phyloP scores from a whole-genome alignment of 2,797 vertebrate genomes.

The Podargus strigoides region DNA sequence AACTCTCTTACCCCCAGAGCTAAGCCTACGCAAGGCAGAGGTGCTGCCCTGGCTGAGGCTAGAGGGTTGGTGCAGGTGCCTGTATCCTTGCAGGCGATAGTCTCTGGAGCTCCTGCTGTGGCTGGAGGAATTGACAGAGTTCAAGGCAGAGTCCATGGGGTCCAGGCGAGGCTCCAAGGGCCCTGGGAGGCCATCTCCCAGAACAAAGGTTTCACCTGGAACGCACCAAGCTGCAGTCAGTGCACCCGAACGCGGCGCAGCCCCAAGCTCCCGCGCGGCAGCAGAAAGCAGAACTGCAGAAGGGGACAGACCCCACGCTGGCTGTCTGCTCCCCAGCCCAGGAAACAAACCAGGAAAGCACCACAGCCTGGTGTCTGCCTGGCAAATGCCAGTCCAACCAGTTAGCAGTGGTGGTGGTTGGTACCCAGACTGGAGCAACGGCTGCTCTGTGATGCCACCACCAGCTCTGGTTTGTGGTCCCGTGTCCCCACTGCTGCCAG shows the following conservation, averaged over 20 bases:
- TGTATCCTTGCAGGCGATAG: slow-evolving; percentile 70
- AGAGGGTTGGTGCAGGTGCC: slow-evolving; percentile 72
- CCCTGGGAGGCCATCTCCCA: slow-evolving; percentile 76
- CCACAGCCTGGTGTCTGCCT: not conserved
- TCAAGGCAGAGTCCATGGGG: slow-evolving; percentile 82
- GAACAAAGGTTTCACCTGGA: slow-evolving; percentile 82
- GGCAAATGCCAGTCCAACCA: not conserved
- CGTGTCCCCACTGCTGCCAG: not conserved
- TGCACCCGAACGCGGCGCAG: not conserved
- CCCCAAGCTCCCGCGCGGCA: accelerated
- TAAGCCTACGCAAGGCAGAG: slow-evolving; percentile 69
- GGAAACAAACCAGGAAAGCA: not conserved
- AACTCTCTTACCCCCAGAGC: slow-evolving; percentile 72
- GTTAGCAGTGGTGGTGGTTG: accelerated
- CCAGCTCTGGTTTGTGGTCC: not conserved
- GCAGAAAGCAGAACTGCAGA: not conserved
- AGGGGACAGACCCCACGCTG: accelerated
- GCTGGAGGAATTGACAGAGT: slow-evolving; percentile 76
- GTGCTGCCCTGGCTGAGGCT: slow-evolving; percentile 65
- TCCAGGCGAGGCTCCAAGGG: slow-evolving; percentile 78
- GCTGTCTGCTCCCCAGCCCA: not conserved
- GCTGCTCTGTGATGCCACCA: not conserved
- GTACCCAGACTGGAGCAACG: not conserved
- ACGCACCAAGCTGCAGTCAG: slow-evolving; percentile 59
- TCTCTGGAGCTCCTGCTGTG: slow-evolving; percentile 73